phyloP scores from a whole-genome alignment of 2,113 vertebrate species.

The Neoarius graeffei region DNA sequence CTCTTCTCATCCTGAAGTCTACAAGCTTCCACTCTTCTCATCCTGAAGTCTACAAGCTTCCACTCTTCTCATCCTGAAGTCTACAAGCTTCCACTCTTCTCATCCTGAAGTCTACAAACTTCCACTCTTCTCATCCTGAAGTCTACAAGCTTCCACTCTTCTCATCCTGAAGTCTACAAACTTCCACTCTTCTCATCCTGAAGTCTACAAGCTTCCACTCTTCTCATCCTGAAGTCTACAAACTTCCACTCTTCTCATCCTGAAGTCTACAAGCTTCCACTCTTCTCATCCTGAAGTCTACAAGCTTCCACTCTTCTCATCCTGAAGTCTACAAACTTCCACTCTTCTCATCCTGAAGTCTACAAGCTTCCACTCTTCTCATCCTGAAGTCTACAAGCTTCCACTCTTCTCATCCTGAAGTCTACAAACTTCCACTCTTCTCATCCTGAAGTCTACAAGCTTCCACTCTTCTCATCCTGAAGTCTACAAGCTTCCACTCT shows the following conservation, averaged over 20 bases:
- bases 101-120: neutral
- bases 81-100: neutral
- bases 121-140: neutral
- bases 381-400: neutral
- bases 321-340: too few relatives aligned
- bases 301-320: neutral
- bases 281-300: neutral
- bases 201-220: neutral
- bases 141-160: neutral
- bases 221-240: neutral
- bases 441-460: neutral
- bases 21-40: neutral
- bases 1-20: neutral
- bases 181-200: neutral
- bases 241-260: neutral
- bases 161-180: neutral
- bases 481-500: neutral
- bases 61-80: neutral
- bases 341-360: neutral
- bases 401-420: rapidly evolving
- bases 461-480: neutral
- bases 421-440: neutral
- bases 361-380: neutral
- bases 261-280: neutral
- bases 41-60: neutral